Percentiles rank a stretch among this genome's conserved stretches.
Evolutionary conservation across 2,797 vertebrate genomes (phyloP).

Genomic region (Neostethus bicornis): DNA sequence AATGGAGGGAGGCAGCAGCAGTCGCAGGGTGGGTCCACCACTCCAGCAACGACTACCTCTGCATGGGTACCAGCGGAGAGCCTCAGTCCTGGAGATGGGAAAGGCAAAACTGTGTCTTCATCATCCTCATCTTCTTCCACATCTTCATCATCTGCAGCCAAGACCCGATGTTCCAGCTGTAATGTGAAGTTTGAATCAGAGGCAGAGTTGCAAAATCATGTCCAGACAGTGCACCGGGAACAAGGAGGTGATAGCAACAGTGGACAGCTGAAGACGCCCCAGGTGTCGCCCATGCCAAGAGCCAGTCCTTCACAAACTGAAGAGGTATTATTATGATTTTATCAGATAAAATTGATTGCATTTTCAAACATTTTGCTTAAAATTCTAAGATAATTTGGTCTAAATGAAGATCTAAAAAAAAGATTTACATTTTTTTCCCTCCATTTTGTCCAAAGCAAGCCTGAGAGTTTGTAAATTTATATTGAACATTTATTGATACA

Average conservation of each 20-base stretch:
- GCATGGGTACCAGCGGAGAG: constrained; percentile 88
- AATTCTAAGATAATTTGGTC: background rate
- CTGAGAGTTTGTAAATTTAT: too few species aligned
- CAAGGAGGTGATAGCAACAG: constrained; percentile 88
- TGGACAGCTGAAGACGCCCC: constrained; percentile 91
- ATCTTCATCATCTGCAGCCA: constrained; percentile 81
- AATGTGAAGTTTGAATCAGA: constrained; percentile 99
- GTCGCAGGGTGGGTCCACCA: constrained; percentile 64
- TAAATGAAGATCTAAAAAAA: background rate
- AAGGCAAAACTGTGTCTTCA: constrained; percentile 87
- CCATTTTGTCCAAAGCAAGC: too few species aligned
- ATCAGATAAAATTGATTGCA: constrained; percentile 7
- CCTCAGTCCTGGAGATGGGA: constrained; percentile 87
- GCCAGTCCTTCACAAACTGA: constrained; percentile 97
- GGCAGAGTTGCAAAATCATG: constrained; percentile 93
- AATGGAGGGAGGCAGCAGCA: constrained; percentile 80
- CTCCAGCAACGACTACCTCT: constrained; percentile 71
- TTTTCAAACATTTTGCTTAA: background rate
- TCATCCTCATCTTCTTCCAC: constrained; percentile 83
- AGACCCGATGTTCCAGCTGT: constrained; percentile 96
- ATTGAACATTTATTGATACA: too few species aligned
- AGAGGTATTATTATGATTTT: constrained; percentile 83
- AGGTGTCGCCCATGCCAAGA: constrained; percentile 97
- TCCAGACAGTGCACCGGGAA: constrained; percentile 93
- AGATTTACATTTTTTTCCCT: too few species aligned